These are phyloP conservation scores for Dendrolimus pini DNA, from an alignment of 2,888 invertebrate species.

Conservation along the genomic window DNA sequence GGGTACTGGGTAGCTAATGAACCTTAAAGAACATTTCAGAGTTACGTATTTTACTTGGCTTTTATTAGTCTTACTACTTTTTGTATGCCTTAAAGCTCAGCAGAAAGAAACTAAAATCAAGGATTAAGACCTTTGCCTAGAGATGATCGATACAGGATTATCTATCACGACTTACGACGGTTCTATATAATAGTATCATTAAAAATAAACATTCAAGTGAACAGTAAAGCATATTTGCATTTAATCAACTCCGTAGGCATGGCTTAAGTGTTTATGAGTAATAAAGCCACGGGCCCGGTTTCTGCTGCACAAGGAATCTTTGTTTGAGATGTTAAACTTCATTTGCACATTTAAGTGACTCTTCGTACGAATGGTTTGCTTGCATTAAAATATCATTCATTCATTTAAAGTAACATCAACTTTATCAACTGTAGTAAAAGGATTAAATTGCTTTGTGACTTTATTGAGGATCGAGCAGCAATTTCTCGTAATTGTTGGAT, in stretches of 20 bases:
- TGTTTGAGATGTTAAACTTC: conserved; percentile 20
- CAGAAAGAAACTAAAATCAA: no score
- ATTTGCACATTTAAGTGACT: conserved; percentile 24
- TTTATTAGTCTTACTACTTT: no score
- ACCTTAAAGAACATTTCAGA: no score
- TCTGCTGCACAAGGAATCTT: conserved; percentile 22
- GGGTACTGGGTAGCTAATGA: no score
- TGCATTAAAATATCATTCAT: conserved; percentile 3
- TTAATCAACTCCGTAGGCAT: conserved; percentile 5
- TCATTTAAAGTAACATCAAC: not conserved
- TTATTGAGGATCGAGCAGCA: not conserved
- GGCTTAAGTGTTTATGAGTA: conserved; percentile 20
- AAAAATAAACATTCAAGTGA: not conserved
- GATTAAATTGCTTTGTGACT: not conserved
- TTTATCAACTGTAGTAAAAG: not conserved
- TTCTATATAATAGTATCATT: not conserved
- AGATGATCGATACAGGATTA: no score
- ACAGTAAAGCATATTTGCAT: not conserved
- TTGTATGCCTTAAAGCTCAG: no score
- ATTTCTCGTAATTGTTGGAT: not conserved
- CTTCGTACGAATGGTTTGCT: conserved; percentile 4
- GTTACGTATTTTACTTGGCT: no score
- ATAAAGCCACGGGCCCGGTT: conserved; percentile 15
- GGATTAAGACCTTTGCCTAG: no score
- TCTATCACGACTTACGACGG: no score